phyloP scores from a whole-genome alignment of 2,113 vertebrate genomes.

The Melanerpes formicivorus region DNA sequence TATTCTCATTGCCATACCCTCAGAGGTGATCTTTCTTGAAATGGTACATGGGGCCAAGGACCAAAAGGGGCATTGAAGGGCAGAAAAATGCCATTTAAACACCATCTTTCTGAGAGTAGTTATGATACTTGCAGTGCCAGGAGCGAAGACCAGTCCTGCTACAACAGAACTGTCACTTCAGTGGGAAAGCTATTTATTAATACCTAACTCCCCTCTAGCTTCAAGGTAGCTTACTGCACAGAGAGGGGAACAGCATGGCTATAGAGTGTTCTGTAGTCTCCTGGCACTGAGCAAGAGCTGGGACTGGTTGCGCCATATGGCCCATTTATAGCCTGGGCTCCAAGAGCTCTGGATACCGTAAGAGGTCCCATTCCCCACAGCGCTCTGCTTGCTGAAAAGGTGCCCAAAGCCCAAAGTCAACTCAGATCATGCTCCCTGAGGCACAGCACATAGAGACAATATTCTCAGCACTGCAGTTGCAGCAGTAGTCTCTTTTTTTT shows the following conservation, averaged over 20 bases:
- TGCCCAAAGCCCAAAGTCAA: neutral
- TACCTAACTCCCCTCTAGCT: neutral
- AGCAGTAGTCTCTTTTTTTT: neutral
- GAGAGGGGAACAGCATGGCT: neutral
- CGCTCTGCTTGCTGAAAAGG: neutral
- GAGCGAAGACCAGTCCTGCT: neutral
- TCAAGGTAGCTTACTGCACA: neutral
- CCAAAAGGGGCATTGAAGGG: neutral
- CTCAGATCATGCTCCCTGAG: neutral
- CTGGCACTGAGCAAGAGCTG: neutral
- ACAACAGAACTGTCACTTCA: neutral
- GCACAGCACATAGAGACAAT: neutral
- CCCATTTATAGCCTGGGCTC: neutral
- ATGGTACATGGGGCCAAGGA: neutral
- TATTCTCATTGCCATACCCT: neutral
- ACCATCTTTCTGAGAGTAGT: neutral
- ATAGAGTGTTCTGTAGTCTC: neutral
- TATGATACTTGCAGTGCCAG: neutral
- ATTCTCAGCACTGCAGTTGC: neutral
- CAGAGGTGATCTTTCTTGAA: neutral
- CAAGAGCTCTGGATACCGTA: neutral
- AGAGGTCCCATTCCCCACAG: neutral
- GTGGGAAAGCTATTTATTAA: conserved; percentile 16
- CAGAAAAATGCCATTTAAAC: neutral
- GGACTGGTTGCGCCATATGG: conserved; percentile 37